Evolutionary conservation across 2,888 invertebrate species (phyloP).

Genomic region (Heliconius cydno): DNA sequence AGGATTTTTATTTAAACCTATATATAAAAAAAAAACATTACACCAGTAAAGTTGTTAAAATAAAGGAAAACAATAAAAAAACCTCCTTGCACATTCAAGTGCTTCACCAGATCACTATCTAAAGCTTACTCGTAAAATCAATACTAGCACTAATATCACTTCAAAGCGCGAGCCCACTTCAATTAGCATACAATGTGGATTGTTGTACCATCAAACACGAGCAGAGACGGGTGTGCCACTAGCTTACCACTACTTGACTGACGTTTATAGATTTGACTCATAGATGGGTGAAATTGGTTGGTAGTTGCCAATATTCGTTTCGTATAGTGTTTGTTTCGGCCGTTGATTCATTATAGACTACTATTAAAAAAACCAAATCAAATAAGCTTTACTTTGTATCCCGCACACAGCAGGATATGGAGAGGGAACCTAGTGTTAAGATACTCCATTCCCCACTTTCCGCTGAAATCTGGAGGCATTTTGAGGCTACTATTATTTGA

Average conservation of each 20-base stretch:
- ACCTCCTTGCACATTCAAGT: slow-evolving; percentile 5
- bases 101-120: slow-evolving; percentile 6
- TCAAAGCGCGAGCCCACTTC: slow-evolving; percentile 25
- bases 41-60: not conserved
- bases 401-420: too few relatives aligned
- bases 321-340: not conserved
- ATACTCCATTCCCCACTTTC: too few relatives aligned
- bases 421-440: too few relatives aligned
- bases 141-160: slow-evolving; percentile 22
- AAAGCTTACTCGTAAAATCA: slow-evolving; percentile 9
- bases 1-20: too few relatives aligned
- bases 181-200: slow-evolving; percentile 28
- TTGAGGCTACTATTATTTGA: too few relatives aligned
- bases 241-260: slow-evolving; percentile 4
- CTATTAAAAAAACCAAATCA: too few relatives aligned
- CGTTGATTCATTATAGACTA: slow-evolving; percentile 7
- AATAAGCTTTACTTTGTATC: too few relatives aligned
- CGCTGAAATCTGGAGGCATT: too few relatives aligned
- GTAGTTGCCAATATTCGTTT: not conserved
- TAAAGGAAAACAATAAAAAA: not conserved
- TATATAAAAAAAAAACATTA: not conserved
- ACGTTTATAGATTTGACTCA: slow-evolving; percentile 32
- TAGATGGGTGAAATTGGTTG: slow-evolving; percentile 16
- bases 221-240: slow-evolving; percentile 6
- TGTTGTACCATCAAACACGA: slow-evolving; percentile 25